Evolutionary conservation across 2,888 invertebrate species (phyloP).

Genomic region (Amiota communis): DNA sequence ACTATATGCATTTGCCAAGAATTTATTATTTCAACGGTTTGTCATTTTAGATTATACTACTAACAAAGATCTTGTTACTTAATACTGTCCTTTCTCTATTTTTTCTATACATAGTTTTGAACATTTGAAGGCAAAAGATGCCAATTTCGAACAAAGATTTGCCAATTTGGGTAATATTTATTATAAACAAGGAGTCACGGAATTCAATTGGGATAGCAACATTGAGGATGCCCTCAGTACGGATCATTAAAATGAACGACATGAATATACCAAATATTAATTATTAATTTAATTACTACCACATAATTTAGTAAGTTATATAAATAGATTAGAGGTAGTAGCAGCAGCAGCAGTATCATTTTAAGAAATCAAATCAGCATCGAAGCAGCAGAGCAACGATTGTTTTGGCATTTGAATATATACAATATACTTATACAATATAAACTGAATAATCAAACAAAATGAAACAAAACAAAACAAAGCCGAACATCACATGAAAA

Average conservation of each 20-base stretch:
- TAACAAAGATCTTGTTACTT: no score
- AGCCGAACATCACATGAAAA: conserved; percentile 34
- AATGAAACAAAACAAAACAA: conserved; percentile 12
- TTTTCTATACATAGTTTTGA: conserved; percentile 78
- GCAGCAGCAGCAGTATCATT: no score
- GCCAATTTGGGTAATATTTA: conserved; percentile 88
- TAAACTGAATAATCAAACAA: conserved; percentile 37
- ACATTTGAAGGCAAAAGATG: conserved; percentile 84
- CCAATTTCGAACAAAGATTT: conserved; percentile 87
- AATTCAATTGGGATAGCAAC: conserved; percentile 92
- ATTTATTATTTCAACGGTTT: conserved; percentile 85
- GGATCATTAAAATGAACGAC: conserved; percentile 64
- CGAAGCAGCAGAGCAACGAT: no score
- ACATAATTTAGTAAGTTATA: background rate
- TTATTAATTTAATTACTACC: conserved; percentile 9
- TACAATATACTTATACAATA: conserved; percentile 24
- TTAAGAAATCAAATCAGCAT: background rate
- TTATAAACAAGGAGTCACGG: conserved; percentile 82
- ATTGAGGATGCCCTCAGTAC: conserved; percentile 79
- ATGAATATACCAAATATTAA: conserved; percentile 56
- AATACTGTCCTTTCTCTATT: conserved; percentile 18
- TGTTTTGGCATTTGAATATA: background rate
- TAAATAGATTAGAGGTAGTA: conserved; percentile 19
- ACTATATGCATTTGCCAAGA: conserved; percentile 93
- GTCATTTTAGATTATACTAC: conserved; percentile 30